Conservation (phyloP, 2,888 invertebrate species). For the Melikaiella ostensackeni region DNA sequence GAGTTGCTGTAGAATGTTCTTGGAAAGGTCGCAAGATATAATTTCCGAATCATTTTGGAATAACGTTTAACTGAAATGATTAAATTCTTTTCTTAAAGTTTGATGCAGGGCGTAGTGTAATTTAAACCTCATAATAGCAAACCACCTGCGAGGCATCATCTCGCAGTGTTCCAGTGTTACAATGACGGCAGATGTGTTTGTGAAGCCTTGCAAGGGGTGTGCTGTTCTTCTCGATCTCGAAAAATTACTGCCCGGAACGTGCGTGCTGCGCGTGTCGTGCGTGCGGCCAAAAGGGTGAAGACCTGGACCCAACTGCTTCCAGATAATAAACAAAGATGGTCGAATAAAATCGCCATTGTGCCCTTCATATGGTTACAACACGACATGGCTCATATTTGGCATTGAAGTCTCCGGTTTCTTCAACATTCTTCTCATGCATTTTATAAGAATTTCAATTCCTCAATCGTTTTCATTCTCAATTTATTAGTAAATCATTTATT, state of each 20-base stretch:
- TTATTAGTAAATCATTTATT: too few relatives aligned
- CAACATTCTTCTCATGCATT: background rate
- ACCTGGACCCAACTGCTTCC: constrained; percentile 26
- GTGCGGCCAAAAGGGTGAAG: constrained; percentile 37
- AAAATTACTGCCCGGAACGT: constrained; percentile 53
- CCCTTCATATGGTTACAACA: constrained; percentile 14
- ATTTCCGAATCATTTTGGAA: too few relatives aligned
- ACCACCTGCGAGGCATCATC: constrained; percentile 37
- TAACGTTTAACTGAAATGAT: too few relatives aligned
- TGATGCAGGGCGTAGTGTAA: background rate
- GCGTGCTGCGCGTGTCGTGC: constrained; percentile 43
- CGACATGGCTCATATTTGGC: constrained; percentile 15
- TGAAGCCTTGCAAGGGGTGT: constrained; percentile 63
- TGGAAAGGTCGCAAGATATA: too few relatives aligned
- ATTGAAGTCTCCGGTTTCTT: constrained; percentile 35
- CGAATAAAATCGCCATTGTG: constrained; percentile 36
- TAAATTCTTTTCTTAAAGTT: background rate
- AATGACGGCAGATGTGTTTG: constrained; percentile 64
- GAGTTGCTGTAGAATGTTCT: too few relatives aligned
- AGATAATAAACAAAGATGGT: constrained; percentile 32
- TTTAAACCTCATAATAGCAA: constrained; percentile 29
- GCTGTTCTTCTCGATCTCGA: constrained; percentile 48
- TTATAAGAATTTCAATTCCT: background rate
- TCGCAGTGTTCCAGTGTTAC: constrained; percentile 13
- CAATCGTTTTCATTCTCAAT: too few relatives aligned